Percentiles rank a stretch among this genome's conserved stretches.
These are phyloP conservation scores for Chaetops frenatus DNA, from an alignment of 2,113 vertebrate genomes.

Conservation along the genomic window DNA sequence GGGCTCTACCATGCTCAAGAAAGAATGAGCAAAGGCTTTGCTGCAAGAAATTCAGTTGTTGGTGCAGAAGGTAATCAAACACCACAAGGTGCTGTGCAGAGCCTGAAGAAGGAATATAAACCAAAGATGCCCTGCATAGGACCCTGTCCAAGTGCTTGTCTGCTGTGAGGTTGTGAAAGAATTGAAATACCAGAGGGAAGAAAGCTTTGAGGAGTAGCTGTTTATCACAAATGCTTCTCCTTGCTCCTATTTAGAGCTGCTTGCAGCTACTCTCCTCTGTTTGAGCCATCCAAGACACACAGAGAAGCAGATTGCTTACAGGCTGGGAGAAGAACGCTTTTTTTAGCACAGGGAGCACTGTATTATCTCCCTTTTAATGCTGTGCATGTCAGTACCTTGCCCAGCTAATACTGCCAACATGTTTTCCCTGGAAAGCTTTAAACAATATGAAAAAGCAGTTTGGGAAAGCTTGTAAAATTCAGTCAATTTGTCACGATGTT, in stretches of 20 bases:
- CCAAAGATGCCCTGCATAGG: neutral
- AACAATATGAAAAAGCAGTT: slow-evolving; percentile 44
- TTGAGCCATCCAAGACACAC: neutral
- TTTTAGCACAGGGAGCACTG: neutral
- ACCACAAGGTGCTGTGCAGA: neutral
- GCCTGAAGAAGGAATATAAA: neutral
- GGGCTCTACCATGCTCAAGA: neutral
- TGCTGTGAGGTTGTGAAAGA: neutral
- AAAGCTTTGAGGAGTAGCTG: slow-evolving; percentile 28
- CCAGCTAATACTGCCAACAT: slow-evolving; percentile 16
- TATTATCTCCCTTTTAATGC: slow-evolving; percentile 33
- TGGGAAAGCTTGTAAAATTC: slow-evolving; percentile 49
- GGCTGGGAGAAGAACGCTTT: neutral
- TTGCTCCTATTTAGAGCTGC: slow-evolving; percentile 30
- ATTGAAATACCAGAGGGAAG: slow-evolving; percentile 1
- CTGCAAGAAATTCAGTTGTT: neutral
- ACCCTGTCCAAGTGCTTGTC: neutral
- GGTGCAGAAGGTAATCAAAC: neutral
- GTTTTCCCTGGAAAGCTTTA: slow-evolving; percentile 49
- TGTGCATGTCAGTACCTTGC: slow-evolving; percentile 12
- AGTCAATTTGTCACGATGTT: slow-evolving; percentile 40
- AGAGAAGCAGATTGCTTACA: slow-evolving; percentile 45
- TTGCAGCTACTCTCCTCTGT: slow-evolving; percentile 8
- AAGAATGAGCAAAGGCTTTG: neutral
- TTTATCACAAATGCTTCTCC: slow-evolving; percentile 27